Base-by-base conservation (phyloP, 2,113 vertebrate genomes). In the Chaetodon trifascialis region DNA sequence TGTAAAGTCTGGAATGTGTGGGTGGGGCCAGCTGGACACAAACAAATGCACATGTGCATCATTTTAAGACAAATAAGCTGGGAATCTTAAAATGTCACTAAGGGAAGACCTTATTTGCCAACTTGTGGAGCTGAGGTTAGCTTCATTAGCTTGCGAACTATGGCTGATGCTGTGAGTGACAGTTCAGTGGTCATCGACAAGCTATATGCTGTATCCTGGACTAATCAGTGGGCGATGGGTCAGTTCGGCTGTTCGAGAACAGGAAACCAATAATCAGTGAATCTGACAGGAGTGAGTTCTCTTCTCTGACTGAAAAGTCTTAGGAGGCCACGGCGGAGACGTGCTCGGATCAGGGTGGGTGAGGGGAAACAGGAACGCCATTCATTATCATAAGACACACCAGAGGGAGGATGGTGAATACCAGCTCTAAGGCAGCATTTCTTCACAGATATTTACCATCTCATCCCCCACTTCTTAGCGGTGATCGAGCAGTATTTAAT, bases 361-460 rank as follows among this genome's bases (percentile, higher is more conserved):
- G 30, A 60, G 68, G 21, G 55, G 42, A 62, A 51, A 71, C 30
- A 65, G 44, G 59, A 74, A 75, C 71, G 42, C 23, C n/a, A 17
- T 59, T 69, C 21, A 69, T 80, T 52, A 76, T 77, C 40, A 68
- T 40, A 38, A 64, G 21, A 65, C 36, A 64, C 30, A 76, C 40
- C 62, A 51, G 54, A 5, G 23, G 11, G 11, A 76, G 16, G 34
- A 47, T 14, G 12, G 47, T 66, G 5, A 52, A 23, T 46, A 69
- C 55, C 25, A 30, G 38, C 58, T 21, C n/a, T 7, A 36, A 44
- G 62, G 11, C 34, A 58, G 69, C 55, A 58, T 52, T 34, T 71
- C 25, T 9, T 63, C 17, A 47, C 14, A 6, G 23, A 42, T 54
- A 73, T 67, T 71, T 66, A 73, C 19, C 38, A 49, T 67, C 44